Evolutionary conservation across 2,888 invertebrate species (phyloP).

Genomic region (Marronus borbonicus): DNA sequence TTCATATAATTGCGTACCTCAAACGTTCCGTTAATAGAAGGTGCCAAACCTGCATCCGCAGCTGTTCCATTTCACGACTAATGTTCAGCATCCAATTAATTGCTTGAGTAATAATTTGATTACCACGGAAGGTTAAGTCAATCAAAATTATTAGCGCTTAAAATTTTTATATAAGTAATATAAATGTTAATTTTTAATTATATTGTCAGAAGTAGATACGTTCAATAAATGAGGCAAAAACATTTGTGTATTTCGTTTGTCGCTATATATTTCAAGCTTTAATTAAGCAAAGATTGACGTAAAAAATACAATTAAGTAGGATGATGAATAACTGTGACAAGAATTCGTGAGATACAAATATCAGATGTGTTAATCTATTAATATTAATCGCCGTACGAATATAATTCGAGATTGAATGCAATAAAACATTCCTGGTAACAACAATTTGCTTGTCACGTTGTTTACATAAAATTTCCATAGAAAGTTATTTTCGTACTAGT

Average conservation of each 20-base stretch:
- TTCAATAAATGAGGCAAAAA: background rate
- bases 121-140: slow-evolving; percentile 8
- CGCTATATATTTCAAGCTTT: background rate
- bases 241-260: background rate
- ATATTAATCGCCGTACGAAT: slow-evolving; percentile 1
- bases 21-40: no score
- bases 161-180: background rate
- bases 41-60: no score
- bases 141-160: slow-evolving; percentile 11
- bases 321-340: background rate
- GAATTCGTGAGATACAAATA: background rate
- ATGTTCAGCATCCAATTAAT: slow-evolving; percentile 1
- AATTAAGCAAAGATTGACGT: background rate
- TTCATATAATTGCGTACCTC: no score
- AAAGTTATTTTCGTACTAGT: background rate
- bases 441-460: background rate
- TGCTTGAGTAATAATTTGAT: background rate
- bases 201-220: background rate
- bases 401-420: background rate
- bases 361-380: background rate
- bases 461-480: slow-evolving; percentile 9
- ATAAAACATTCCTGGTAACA: background rate
- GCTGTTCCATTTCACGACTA: background rate
- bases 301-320: background rate
- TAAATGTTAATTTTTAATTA: slow-evolving; percentile 22